phyloP scores from a whole-genome alignment of 1,140 invertebrate species.

The Laupala kohalensis region DNA sequence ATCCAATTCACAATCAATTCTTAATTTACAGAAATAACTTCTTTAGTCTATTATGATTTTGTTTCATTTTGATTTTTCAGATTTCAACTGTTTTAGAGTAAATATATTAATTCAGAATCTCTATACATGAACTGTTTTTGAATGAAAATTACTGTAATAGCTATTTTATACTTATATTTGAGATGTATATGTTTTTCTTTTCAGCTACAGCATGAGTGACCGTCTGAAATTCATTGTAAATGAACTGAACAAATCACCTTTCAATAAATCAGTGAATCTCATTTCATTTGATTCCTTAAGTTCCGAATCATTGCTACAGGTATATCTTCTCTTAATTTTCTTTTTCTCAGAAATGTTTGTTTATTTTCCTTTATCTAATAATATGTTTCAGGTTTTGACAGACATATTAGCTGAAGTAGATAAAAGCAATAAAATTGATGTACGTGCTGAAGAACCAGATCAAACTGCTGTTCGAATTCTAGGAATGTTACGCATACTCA shows the following conservation, averaged over 20 bases:
- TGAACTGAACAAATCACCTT: conserved; percentile 57
- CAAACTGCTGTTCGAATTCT: conserved; percentile 48
- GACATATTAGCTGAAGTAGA: conserved; percentile 55
- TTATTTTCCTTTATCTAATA: not conserved
- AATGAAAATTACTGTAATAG: too few species aligned
- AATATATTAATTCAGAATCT: too few species aligned
- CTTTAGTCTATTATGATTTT: too few species aligned
- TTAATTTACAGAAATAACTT: too few species aligned
- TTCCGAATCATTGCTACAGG: conserved; percentile 59
- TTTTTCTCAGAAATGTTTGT: not conserved
- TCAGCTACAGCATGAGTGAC: conserved; percentile 35
- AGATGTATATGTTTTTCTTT: not conserved
- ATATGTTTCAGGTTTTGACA: conserved; percentile 38
- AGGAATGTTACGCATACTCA: conserved; percentile 45
- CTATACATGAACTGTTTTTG: too few species aligned
- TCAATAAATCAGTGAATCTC: conserved; percentile 65
- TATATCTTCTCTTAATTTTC: conserved; percentile 21
- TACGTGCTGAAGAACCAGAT: conserved; percentile 45
- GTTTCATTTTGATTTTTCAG: too few species aligned
- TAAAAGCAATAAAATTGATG: conserved; percentile 40
- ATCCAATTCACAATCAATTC: too few species aligned
- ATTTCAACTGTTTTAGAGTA: too few species aligned
- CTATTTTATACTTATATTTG: not conserved
- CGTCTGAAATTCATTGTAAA: conserved; percentile 66
- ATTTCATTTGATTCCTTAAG: conserved; percentile 74